Percentiles rank a stretch among this genome's conserved stretches.
These are phyloP conservation scores for Capricornis sumatraensis DNA, from an alignment of 2,113 vertebrate species.

Conservation along the genomic window DNA sequence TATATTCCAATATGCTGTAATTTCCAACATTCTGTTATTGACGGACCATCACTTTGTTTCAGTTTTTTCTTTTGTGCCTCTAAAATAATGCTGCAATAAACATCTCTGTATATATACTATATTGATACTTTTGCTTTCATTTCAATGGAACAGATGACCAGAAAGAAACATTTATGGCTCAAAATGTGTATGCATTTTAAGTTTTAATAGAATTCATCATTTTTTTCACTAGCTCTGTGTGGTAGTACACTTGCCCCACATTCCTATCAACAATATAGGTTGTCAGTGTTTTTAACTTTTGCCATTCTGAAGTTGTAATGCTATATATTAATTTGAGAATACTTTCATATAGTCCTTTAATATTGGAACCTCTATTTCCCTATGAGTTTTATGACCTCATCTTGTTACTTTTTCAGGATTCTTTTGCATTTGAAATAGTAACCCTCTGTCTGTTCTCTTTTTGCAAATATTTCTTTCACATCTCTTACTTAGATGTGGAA, in stretches of 20 bases:
- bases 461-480: neutral
- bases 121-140: neutral
- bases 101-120: neutral
- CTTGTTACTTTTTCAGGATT: neutral
- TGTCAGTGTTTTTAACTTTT: neutral
- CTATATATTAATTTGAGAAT: neutral
- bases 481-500: neutral
- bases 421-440: conserved; percentile 1
- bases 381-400: neutral
- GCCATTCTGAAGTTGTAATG: neutral
- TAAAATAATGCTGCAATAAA: conserved; percentile 9
- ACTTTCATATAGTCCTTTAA: neutral
- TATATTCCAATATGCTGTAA: neutral
- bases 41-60: neutral
- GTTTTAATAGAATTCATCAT: neutral
- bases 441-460: neutral
- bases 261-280: neutral
- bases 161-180: neutral
- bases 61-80: neutral
- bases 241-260: neutral
- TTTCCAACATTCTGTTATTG: neutral
- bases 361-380: neutral
- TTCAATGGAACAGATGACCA: neutral
- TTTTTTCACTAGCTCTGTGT: neutral
- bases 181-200: neutral